These are phyloP conservation scores for Diuraphis noxia DNA, from an alignment of 1,140 invertebrate genomes.

Conservation along the genomic window DNA sequence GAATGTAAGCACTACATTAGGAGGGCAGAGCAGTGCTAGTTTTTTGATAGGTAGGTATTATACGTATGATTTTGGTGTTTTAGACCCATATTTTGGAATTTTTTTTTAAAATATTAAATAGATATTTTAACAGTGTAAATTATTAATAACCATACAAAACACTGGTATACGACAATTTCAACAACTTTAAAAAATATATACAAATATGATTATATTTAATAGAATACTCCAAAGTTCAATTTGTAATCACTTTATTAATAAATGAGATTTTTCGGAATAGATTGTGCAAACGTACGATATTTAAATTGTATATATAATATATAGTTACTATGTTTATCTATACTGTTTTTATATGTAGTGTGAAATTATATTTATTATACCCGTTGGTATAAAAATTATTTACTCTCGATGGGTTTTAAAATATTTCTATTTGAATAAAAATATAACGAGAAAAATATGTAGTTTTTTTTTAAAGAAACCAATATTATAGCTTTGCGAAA, in stretches of 20 bases:
- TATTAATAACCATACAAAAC: no score
- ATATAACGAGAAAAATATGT: not conserved
- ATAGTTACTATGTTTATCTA: not conserved
- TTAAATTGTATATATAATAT: not conserved
- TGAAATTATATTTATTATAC: not conserved
- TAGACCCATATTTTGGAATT: no score
- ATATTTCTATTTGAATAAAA: not conserved
- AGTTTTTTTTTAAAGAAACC: not conserved
- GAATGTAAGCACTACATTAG: no score
- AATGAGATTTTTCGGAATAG: not conserved
- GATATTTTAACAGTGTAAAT: no score
- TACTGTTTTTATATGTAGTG: conserved; percentile 1
- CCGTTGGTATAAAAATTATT: not conserved
- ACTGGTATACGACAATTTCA: no score
- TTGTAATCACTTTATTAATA: not conserved
- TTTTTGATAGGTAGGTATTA: no score
- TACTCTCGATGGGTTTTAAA: not conserved
- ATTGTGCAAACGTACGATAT: not conserved
- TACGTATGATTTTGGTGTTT: no score
- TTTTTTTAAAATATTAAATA: no score
- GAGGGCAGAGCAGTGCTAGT: no score
- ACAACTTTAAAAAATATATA: not conserved
- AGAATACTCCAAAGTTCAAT: not conserved
- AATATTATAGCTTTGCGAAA: not conserved
- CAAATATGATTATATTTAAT: not conserved